These are phyloP conservation scores for Aelia acuminata DNA, from an alignment of 2,888 invertebrate genomes.

Conservation along the genomic window DNA sequence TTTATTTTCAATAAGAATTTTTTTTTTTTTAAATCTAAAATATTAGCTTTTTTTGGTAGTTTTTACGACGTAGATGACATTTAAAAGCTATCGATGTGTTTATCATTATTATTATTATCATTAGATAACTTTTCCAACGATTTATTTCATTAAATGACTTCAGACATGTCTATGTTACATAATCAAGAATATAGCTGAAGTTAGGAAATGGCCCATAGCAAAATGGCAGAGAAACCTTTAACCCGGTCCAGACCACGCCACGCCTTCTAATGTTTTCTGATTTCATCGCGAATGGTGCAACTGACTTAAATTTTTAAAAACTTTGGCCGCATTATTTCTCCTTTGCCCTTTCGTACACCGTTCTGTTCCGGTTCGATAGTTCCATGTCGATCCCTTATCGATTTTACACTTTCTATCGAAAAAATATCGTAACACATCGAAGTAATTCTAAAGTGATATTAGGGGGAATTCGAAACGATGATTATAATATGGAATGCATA, in stretches of 20 bases:
- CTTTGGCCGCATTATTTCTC: background rate
- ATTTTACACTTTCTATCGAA: slow-evolving; percentile 7
- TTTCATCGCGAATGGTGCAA: slow-evolving; percentile 6
- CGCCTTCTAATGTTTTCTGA: background rate
- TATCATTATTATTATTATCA: background rate
- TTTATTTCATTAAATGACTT: background rate
- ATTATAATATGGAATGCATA: background rate
- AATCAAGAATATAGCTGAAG: background rate
- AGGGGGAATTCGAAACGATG: background rate
- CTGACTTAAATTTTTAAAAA: background rate
- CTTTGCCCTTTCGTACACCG: background rate
- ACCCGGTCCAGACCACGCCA: background rate
- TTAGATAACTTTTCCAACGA: no score
- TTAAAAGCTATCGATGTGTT: no score
- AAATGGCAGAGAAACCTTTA: background rate
- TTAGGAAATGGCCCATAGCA: background rate
- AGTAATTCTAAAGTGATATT: background rate
- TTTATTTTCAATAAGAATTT: no score
- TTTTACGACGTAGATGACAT: no score
- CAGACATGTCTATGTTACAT: background rate
- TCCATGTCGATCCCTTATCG: background rate
- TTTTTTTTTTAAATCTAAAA: no score
- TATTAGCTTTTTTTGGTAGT: no score
- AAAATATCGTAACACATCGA: background rate
- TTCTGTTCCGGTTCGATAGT: background rate